Evolutionary conservation across 2,113 vertebrate species (phyloP).

Genomic region (Noctilio leporinus): DNA sequence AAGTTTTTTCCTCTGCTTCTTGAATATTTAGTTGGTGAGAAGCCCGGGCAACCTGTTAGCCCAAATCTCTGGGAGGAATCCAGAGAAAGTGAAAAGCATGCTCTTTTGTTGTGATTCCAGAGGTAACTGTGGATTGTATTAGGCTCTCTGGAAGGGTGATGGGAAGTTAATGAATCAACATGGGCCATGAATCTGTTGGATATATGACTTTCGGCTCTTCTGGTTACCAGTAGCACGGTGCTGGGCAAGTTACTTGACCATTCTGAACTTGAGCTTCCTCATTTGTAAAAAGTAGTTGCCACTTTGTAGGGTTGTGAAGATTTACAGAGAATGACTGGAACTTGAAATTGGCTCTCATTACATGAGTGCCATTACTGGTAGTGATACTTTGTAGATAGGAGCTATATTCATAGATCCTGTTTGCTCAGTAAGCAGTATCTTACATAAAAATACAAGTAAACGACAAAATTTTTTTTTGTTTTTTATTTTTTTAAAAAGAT

Average conservation of each 20-base stretch:
- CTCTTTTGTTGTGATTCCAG: background rate
- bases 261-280: background rate
- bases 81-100: background rate
- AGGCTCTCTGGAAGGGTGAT: background rate
- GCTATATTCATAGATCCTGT: background rate
- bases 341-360: background rate
- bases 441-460: background rate
- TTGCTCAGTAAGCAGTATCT: background rate
- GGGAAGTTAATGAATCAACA: background rate
- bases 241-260: conserved; percentile 14
- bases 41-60: background rate
- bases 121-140: background rate
- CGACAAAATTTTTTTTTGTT: no score
- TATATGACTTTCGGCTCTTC: background rate
- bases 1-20: background rate
- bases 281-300: background rate
- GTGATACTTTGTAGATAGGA: conserved; percentile 2
- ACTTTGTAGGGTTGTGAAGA: background rate
- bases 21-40: conserved; percentile 9
- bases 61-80: background rate
- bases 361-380: background rate
- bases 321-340: background rate
- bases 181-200: background rate
- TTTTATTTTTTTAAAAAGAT: no score
- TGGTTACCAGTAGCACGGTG: background rate